Evolutionary conservation across 2,113 vertebrate species (phyloP), one percentile per base, ranked within the genome.

Genomic region (Malurus elegans): DNA sequence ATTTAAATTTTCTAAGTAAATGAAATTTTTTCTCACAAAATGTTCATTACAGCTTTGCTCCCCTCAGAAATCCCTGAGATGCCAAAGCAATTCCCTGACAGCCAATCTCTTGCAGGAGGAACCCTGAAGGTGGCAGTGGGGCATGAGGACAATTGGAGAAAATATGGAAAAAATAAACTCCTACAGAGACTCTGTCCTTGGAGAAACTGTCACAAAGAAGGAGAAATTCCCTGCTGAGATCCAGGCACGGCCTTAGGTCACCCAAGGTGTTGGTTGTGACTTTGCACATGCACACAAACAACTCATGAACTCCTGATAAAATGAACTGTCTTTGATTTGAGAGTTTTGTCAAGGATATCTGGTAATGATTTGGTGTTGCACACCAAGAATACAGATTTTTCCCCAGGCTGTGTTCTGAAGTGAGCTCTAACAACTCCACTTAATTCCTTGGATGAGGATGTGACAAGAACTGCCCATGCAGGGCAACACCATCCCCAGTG

Each of bases 361-460:
- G 17, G 17, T 44, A 67, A 13, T 20, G 71, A 3, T 14, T 42
- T 23, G 38, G 25, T 10, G 29, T 12, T 25, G 3, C 6, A 14
- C 2, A 24, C 9, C 42, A 20, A 18, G 24, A 34, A 26, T 1
- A 1, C 4, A 10, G 3, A 5, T 21, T 50, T 76, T 38, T 8
- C 1, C 10, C 40, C 0, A 3, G 42, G 3, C 2, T 71, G 21
- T 25, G 36, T 16, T 36, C 57, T 47, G 14, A 56, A 57, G 8
- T 19, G 48, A 64, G 8, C 38, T 75, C 28, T 21, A 61, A 69
- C 6, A 73, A 2, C 14, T 38, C 60, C 12, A 3, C 15, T n/a
- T 5, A 4, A 4, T 72, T 54, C 57, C 58, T 45, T 20, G 16
- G 19, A 21, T 48, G 12, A 14, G 32, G 48, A 13, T 56, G 54